Conservation (phyloP, 2,888 invertebrate species). For the Peribatodes rhomboidaria region DNA sequence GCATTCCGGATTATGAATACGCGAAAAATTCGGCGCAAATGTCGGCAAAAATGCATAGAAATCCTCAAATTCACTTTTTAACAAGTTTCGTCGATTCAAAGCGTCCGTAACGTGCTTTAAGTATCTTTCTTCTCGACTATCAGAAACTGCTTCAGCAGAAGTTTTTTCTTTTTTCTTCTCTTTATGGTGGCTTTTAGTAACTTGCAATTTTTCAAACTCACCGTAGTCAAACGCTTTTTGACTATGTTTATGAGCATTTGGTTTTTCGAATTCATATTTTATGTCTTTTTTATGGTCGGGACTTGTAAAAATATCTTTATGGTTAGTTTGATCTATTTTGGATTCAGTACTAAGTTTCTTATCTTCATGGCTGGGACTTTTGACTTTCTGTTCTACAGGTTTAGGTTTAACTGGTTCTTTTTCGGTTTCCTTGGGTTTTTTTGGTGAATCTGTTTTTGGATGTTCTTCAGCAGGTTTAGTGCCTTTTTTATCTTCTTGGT, state of each 20-base stretch:
- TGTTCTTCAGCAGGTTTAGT: conserved; percentile 45
- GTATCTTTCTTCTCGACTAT: conserved; percentile 61
- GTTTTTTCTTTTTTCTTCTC: conserved; percentile 53
- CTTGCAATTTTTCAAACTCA: conserved; percentile 35
- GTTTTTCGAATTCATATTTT: conserved; percentile 46
- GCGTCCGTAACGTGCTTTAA: conserved; percentile 74
- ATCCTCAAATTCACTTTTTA: conserved; percentile 87
- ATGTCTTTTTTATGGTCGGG: conserved; percentile 34
- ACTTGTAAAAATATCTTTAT: conserved; percentile 37
- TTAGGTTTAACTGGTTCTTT: conserved; percentile 41
- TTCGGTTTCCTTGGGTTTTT: conserved; percentile 31
- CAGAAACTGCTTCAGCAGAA: conserved; percentile 53
- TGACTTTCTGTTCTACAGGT: conserved; percentile 38
- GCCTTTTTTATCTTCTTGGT: conserved; percentile 48
- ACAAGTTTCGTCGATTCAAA: conserved; percentile 74
- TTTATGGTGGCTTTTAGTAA: conserved; percentile 45
- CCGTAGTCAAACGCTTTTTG: conserved; percentile 29
- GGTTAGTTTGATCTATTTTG: conserved; percentile 35
- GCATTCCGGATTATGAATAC: conserved; percentile 88
- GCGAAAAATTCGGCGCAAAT: conserved; percentile 89
- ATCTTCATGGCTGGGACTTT: conserved; percentile 31
- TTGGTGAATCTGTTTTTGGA: conserved; percentile 44
- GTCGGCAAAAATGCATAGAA: conserved; percentile 89
- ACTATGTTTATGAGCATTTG: conserved; percentile 37
- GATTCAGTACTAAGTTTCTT: conserved; percentile 42